Conservation (phyloP, 1,140 invertebrate genomes). For the Fopius arisanus region DNA sequence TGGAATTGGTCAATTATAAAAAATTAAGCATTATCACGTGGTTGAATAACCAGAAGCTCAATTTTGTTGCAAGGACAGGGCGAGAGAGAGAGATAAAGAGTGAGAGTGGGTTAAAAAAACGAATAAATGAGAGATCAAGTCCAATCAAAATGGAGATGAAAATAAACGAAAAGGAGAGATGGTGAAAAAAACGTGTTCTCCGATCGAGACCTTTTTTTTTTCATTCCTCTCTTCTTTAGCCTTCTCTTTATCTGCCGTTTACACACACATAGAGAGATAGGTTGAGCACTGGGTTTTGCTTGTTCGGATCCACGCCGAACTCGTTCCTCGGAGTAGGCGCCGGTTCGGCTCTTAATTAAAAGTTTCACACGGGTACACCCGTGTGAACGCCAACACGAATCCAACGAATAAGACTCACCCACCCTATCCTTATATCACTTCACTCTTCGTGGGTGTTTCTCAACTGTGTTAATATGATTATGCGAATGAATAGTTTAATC, state of each 20-base stretch:
- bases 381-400: slow-evolving; percentile 29
- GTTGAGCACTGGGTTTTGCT: not conserved
- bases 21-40: slow-evolving; percentile 17
- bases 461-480: too few species aligned
- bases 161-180: not conserved
- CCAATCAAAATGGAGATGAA: not conserved
- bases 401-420: not conserved
- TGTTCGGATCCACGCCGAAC: slow-evolving; percentile 8
- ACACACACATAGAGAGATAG: not conserved
- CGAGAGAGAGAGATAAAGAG: not conserved
- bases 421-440: not conserved
- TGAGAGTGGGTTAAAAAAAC: not conserved
- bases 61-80: not conserved
- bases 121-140: slow-evolving; percentile 12
- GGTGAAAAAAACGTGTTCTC: not conserved
- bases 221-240: not conserved
- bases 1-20: slow-evolving; percentile 15
- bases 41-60: not conserved
- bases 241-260: not conserved
- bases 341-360: slow-evolving; percentile 53
- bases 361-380: slow-evolving; percentile 46
- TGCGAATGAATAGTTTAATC: too few species aligned
- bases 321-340: slow-evolving; percentile 31
- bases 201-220: not conserved
- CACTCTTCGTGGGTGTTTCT: too few species aligned